A percentile compares a stretch with the other conserved stretches of the same genome.
Conservation (phyloP, 2,797 vertebrate species). For the Perodicticus potto region DNA sequence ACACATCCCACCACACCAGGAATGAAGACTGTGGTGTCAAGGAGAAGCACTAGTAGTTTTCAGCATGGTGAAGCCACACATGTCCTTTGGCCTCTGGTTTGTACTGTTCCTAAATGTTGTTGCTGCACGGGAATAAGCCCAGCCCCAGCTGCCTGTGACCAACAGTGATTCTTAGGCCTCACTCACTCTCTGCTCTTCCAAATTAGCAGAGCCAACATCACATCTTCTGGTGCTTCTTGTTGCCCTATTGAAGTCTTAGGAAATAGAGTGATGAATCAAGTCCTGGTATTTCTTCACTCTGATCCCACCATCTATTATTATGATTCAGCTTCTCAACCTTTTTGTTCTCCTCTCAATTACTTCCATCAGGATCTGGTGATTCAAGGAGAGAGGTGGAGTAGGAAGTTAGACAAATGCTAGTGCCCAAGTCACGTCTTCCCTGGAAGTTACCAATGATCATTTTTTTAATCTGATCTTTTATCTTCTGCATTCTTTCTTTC, state of each 20-base stretch:
- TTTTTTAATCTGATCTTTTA: background rate
- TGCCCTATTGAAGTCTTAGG: background rate
- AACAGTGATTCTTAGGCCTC: background rate
- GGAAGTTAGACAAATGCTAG: background rate
- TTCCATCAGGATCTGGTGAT: background rate
- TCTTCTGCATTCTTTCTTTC: conserved; percentile 41
- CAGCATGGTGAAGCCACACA: background rate
- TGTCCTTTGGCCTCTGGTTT: background rate
- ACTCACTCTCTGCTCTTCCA: background rate
- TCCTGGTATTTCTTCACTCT: background rate
- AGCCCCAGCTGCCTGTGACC: background rate
- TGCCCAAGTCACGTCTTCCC: background rate
- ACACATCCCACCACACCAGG: background rate
- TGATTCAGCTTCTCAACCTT: background rate
- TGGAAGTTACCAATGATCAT: background rate
- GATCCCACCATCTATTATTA: background rate
- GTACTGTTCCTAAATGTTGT: background rate
- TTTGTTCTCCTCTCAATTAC: background rate
- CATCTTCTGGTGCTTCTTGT: background rate
- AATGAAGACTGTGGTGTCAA: too few relatives aligned
- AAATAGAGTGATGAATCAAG: background rate
- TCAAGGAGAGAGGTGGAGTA: background rate
- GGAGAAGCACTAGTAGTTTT: background rate
- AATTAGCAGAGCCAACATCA: background rate
- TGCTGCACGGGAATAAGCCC: background rate